A percentile compares a stretch with the other conserved stretches of the same genome.
Evolutionary conservation across 2,888 invertebrate genomes (phyloP).

Genomic region (Electrophaes corylata): DNA sequence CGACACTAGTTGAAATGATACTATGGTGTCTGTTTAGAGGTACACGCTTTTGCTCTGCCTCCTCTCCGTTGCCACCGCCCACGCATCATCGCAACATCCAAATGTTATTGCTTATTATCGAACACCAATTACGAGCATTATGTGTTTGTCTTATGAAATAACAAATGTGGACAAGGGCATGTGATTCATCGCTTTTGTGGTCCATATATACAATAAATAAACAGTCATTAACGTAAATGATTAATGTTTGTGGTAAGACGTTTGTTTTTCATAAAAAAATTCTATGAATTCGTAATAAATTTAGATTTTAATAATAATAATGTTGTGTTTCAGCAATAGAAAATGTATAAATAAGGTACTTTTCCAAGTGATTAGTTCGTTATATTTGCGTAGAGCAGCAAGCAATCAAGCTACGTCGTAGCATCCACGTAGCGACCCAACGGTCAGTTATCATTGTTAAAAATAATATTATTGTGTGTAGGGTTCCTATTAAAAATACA

Average conservation of each 20-base stretch:
- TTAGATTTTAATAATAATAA: too few species aligned
- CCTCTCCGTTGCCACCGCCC: slow-evolving; percentile 41
- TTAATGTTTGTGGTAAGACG: background rate
- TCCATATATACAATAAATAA: background rate
- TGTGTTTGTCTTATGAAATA: slow-evolving; percentile 27
- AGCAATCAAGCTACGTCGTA: slow-evolving; percentile 10
- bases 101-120: slow-evolving; percentile 39
- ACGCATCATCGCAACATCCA: slow-evolving; percentile 34
- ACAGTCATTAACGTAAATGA: background rate
- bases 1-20: slow-evolving; percentile 13
- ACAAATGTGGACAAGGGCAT: slow-evolving; percentile 19
- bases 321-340: too few species aligned
- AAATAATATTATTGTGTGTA: slow-evolving; percentile 8
- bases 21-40: slow-evolving; percentile 11
- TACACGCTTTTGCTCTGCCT: slow-evolving; percentile 52
- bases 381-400: background rate
- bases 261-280: background rate
- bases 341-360: background rate
- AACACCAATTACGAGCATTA: slow-evolving; percentile 36
- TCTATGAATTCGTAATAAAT: too few species aligned
- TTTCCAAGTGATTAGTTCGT: background rate
- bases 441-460: slow-evolving; percentile 14
- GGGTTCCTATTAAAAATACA: slow-evolving; percentile 21
- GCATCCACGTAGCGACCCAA: slow-evolving; percentile 16
- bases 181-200: slow-evolving; percentile 28